phyloP scores from a whole-genome alignment of 2,797 vertebrate genomes.

The Thunnus albacares region DNA sequence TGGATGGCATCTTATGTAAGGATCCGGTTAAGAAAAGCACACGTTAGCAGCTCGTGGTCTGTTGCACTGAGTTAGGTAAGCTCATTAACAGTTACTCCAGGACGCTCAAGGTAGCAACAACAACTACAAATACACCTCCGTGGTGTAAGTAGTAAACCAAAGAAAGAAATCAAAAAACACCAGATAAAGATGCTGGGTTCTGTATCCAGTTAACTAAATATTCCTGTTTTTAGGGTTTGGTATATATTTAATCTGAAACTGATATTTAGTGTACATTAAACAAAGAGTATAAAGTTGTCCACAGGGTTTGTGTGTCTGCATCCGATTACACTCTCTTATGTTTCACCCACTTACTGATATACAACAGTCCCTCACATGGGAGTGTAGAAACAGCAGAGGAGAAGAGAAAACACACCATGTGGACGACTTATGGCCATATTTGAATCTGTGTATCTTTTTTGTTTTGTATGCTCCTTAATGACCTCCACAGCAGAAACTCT shows the following conservation, averaged over 20 bases:
- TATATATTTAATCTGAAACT: neutral
- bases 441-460: neutral
- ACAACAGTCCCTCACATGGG: neutral
- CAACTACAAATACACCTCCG: slow-evolving; percentile 48
- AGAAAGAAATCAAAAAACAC: neutral
- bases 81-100: slow-evolving; percentile 74
- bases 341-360: slow-evolving; percentile 7
- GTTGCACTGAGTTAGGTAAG: slow-evolving; percentile 59
- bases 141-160: slow-evolving; percentile 11
- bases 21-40: slow-evolving; percentile 57
- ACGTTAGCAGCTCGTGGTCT: slow-evolving; percentile 36
- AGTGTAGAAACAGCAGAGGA: neutral
- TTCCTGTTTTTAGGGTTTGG: neutral
- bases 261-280: neutral
- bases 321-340: slow-evolving; percentile 3
- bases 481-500: slow-evolving; percentile 35
- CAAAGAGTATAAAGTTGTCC: neutral
- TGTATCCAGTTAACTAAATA: neutral
- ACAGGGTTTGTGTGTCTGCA: neutral
- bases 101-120: slow-evolving; percentile 26
- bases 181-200: neutral
- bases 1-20: slow-evolving; percentile 69
- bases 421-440: neutral
- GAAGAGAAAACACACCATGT: neutral
- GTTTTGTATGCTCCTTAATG: slow-evolving; percentile 9